phyloP scores from a whole-genome alignment of 23 tunicate genomes.

The Botrylloides violaceus region DNA sequence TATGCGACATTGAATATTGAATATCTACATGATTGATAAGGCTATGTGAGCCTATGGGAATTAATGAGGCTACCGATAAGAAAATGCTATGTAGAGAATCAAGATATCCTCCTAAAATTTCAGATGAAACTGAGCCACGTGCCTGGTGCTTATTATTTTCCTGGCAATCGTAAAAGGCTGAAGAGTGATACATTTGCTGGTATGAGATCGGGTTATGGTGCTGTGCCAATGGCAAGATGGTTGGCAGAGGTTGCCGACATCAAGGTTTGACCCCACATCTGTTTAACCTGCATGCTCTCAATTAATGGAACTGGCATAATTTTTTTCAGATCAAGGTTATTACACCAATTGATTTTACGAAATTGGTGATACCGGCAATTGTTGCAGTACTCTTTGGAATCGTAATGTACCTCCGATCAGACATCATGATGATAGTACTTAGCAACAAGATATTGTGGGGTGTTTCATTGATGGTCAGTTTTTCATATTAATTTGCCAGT shows the following conservation, averaged over 20 bases:
- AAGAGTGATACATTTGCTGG: constrained; percentile 4
- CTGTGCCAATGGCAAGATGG: constrained; percentile 17
- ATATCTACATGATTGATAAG: too few relatives aligned
- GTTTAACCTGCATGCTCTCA: background rate
- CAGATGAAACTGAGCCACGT: constrained; percentile 20
- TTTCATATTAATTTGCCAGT: background rate
- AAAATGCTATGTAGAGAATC: too few relatives aligned
- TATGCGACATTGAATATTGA: too few relatives aligned
- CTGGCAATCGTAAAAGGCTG: constrained; percentile 14
- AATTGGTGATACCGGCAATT: background rate
- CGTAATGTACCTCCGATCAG: background rate
- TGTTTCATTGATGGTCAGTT: constrained; percentile 2
- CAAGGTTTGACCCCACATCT: background rate
- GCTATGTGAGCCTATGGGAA: too few relatives aligned
- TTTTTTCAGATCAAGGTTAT: constrained; percentile 5
- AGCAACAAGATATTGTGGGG: constrained; percentile 13
- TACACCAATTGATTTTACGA: background rate
- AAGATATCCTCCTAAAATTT: too few relatives aligned
- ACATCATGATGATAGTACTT: background rate
- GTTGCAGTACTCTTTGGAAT: background rate
- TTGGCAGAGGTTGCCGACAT: constrained; percentile 9
- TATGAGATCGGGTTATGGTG: constrained; percentile 14
- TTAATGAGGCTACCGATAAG: too few relatives aligned
- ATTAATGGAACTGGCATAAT: background rate
- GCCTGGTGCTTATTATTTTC: constrained; percentile 10